A percentile compares a stretch with the other conserved stretches of the same genome.
phyloP scores from a whole-genome alignment of 2,113 vertebrate genomes.

The Hippopotamus amphibius region DNA sequence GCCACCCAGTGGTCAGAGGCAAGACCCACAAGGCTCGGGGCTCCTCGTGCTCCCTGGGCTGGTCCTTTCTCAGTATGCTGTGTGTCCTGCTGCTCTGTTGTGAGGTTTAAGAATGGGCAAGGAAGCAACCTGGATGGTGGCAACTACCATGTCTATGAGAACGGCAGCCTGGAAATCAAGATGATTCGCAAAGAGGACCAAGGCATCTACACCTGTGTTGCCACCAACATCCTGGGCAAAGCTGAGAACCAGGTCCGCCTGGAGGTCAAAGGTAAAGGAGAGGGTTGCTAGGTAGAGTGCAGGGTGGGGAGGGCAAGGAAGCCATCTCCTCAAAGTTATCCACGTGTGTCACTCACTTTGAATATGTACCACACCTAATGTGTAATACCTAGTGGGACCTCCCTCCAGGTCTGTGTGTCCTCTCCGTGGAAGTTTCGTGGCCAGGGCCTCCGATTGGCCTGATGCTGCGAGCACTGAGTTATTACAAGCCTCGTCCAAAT shows the following conservation, averaged over 20 bases:
- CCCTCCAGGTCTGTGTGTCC: neutral
- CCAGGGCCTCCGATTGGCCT: neutral
- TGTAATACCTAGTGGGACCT: neutral
- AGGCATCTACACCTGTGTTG: slow-evolving; percentile 97
- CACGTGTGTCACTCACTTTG: fast-evolving
- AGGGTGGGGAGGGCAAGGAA: fast-evolving
- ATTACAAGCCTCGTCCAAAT: neutral
- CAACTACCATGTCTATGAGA: slow-evolving; percentile 93
- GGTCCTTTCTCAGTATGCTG: slow-evolving; percentile 77
- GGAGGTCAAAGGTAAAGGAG: slow-evolving; percentile 96
- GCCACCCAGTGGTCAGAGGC: neutral
- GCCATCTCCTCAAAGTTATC: no score
- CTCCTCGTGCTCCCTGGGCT: neutral
- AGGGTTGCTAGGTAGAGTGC: neutral
- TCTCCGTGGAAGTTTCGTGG: neutral
- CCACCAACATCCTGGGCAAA: slow-evolving; percentile 95
- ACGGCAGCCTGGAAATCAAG: slow-evolving; percentile 95
- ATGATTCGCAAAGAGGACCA: slow-evolving; percentile 93
- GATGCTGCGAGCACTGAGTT: neutral
- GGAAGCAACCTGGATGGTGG: slow-evolving; percentile 96
- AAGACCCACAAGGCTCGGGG: neutral
- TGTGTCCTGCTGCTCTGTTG: slow-evolving; percentile 80
- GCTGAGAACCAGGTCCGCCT: slow-evolving; percentile 94
- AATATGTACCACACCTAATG: neutral
- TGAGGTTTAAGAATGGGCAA: slow-evolving; percentile 99